Evolutionary conservation across 2,888 invertebrate genomes (phyloP).

Genomic region (Microctonus brassicae): DNA sequence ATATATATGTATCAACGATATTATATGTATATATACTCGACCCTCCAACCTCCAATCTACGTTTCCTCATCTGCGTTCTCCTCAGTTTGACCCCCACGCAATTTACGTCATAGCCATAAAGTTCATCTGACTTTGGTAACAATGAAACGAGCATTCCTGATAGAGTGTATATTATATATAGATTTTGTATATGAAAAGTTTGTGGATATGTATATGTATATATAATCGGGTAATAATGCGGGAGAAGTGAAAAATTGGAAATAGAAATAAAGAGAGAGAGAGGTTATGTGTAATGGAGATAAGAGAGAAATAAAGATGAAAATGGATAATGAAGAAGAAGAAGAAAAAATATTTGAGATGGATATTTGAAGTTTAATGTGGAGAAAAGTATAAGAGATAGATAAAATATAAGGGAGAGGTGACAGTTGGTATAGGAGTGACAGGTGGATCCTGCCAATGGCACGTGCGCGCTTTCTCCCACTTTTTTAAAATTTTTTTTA

Average conservation of each 20-base stretch:
- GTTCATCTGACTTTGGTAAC: conserved; percentile 30
- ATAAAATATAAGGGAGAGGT: not conserved
- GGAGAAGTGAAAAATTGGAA: too few species aligned
- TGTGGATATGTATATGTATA: too few species aligned
- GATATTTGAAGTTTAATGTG: not conserved
- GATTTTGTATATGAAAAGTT: too few species aligned
- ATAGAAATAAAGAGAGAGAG: too few species aligned
- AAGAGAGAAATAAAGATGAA: not conserved
- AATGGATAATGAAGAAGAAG: not conserved
- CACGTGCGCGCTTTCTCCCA: conserved; percentile 25
- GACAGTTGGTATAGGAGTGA: conserved; percentile 10
- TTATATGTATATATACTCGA: not conserved
- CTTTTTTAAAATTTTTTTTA: not conserved
- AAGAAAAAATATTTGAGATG: not conserved
- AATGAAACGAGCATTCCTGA: conserved; percentile 20
- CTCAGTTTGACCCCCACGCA: conserved; percentile 60
- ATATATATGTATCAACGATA: too few species aligned
- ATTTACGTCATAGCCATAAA: conserved; percentile 56
- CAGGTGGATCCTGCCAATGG: conserved; percentile 20
- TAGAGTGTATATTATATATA: too few species aligned
- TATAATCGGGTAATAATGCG: too few species aligned
- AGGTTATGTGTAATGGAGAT: too few species aligned
- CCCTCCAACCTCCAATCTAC: conserved; percentile 29
- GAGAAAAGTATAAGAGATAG: not conserved
- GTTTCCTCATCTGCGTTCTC: too few species aligned